A percentile compares a stretch with the other conserved stretches of the same genome.
Evolutionary conservation across 2,797 vertebrate genomes (phyloP).

Genomic region (Dendrocincla tyrannina): DNA sequence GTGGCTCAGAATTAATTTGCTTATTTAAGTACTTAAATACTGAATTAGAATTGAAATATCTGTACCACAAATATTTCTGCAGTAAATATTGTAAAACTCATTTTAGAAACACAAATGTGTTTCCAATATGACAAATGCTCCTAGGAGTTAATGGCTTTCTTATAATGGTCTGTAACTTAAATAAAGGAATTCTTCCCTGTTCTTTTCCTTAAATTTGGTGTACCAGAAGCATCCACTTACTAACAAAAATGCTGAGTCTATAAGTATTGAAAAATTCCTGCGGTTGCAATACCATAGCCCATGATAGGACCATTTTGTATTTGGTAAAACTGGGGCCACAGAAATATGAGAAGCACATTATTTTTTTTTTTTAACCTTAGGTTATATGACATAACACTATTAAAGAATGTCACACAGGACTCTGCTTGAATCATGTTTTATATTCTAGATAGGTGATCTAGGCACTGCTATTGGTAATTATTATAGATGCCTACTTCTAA

Average conservation of each 20-base stretch:
- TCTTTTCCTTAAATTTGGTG: not conserved
- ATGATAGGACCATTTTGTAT: not conserved
- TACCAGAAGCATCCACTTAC: not conserved
- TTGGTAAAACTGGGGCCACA: not conserved
- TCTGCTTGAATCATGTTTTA: not conserved
- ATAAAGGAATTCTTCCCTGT: not conserved
- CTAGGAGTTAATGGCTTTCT: not conserved
- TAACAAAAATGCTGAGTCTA: not conserved
- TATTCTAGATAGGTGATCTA: not conserved
- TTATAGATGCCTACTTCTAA: not conserved
- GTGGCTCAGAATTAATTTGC: not conserved
- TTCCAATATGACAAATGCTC: not conserved
- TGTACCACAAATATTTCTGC: not conserved
- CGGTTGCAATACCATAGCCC: not conserved
- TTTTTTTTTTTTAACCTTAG: not conserved
- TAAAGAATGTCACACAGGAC: not conserved
- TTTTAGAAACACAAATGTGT: not conserved
- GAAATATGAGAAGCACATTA: not conserved
- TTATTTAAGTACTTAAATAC: not conserved
- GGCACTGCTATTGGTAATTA: not conserved
- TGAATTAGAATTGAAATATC: not conserved
- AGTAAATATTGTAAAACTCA: not conserved
- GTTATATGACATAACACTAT: not conserved
- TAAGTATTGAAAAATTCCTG: not conserved
- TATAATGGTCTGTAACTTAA: not conserved